Conservation (phyloP, 1,140 invertebrate species). For the Tachypleus tridentatus region DNA sequence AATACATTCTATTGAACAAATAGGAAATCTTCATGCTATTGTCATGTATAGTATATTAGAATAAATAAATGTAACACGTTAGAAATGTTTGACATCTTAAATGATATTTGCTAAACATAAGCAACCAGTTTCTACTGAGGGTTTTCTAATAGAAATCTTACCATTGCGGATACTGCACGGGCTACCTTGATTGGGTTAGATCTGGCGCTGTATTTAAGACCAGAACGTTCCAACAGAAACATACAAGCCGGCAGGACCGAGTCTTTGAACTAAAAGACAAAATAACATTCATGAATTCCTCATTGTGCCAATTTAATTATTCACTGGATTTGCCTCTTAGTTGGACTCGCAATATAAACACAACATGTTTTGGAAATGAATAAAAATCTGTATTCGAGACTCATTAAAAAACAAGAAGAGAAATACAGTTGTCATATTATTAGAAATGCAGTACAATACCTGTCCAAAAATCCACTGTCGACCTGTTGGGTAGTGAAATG, state of each 20-base stretch:
- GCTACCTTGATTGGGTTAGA: constrained; percentile 62
- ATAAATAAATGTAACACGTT: no score
- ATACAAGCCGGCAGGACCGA: constrained; percentile 73
- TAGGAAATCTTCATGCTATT: no score
- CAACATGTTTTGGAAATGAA: no score
- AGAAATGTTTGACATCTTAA: no score
- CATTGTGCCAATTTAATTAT: background rate
- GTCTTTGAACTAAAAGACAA: constrained; percentile 48
- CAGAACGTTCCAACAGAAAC: constrained; percentile 54
- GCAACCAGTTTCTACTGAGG: background rate
- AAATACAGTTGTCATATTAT: no score
- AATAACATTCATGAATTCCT: constrained; percentile 2
- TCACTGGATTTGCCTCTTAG: background rate
- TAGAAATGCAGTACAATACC: constrained; percentile 23
- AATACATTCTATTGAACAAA: no score
- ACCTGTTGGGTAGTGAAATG: constrained; percentile 62
- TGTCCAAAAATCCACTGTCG: constrained; percentile 86
- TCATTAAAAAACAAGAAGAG: background rate
- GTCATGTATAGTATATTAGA: no score
- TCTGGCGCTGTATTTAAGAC: constrained; percentile 51
- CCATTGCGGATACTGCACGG: constrained; percentile 65
- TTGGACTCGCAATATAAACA: background rate
- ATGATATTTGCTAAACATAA: no score
- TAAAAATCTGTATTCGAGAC: no score
- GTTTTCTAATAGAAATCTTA: constrained; percentile 30